A percentile compares a stretch with the other conserved stretches of the same genome.
phyloP scores from a whole-genome alignment of 2,113 vertebrate species.

The Beaufortia kweichowensis region DNA sequence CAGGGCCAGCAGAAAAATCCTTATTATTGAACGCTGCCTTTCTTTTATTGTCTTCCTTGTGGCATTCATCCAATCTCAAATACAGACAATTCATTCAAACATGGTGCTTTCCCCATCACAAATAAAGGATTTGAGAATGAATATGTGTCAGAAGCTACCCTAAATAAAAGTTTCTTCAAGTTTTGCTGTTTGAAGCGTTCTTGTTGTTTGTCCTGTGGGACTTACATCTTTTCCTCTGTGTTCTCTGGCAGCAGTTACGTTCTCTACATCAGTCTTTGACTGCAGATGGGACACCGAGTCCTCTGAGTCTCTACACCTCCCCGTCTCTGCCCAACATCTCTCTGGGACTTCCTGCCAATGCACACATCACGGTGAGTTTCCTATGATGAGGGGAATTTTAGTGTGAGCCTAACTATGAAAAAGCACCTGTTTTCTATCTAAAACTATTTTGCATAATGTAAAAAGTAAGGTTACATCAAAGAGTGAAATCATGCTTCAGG shows the following conservation, averaged over 20 bases:
- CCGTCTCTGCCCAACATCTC: conserved; percentile 96
- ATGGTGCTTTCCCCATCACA: background rate
- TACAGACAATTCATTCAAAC: conserved; percentile 5
- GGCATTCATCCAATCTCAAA: background rate
- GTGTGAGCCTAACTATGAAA: background rate
- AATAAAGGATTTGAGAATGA: background rate
- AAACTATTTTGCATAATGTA: too few relatives aligned
- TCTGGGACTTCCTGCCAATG: conserved; percentile 89
- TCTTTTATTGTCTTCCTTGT: background rate
- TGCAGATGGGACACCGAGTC: conserved; percentile 82
- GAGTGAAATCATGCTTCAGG: too few relatives aligned
- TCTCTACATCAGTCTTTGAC: conserved; percentile 85
- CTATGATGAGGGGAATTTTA: background rate
- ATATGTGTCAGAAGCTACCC: background rate
- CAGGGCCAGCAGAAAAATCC: too few relatives aligned
- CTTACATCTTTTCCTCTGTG: background rate
- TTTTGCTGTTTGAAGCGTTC: conserved; percentile 1
- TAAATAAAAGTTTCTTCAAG: conserved; percentile 16
- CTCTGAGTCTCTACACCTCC: conserved; percentile 92
- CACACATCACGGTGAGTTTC: conserved; percentile 85
- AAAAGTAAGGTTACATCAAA: too few relatives aligned
- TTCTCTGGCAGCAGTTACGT: conserved; percentile 77
- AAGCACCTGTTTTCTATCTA: too few relatives aligned
- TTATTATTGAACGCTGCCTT: background rate
- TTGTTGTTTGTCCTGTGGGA: conserved; percentile 2